phyloP scores from a whole-genome alignment of 2,888 invertebrate species.

The Melipona beecheii region DNA sequence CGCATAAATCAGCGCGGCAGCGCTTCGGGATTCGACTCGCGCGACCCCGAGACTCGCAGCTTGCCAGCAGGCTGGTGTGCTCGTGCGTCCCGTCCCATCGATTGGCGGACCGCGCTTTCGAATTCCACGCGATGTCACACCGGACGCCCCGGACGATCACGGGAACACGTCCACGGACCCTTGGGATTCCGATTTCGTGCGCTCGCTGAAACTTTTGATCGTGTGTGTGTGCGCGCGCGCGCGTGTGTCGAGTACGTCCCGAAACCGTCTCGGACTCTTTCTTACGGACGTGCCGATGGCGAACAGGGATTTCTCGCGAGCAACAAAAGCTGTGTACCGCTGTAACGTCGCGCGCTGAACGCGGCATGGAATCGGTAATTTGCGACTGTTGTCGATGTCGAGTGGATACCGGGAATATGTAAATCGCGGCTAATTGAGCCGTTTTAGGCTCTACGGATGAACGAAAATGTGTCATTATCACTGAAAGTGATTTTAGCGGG shows the following conservation, averaged over 20 bases:
- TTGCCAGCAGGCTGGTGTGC: constrained; percentile 1
- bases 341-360: background rate
- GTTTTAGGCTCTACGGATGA: too few relatives aligned
- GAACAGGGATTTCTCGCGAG: background rate
- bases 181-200: constrained; percentile 54
- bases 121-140: constrained; percentile 46
- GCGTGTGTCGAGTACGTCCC: constrained; percentile 8
- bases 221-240: background rate
- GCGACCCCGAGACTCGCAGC: constrained; percentile 50
- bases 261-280: background rate
- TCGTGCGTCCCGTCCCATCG: constrained; percentile 17
- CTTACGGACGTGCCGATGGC: background rate
- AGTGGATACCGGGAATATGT: background rate
- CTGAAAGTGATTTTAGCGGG: too few relatives aligned
- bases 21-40: constrained; percentile 61
- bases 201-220: constrained; percentile 13
- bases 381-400: background rate
- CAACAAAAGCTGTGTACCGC: background rate
- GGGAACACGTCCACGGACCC: constrained; percentile 19
- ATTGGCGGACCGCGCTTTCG: constrained; percentile 37
- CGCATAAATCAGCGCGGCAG: constrained; percentile 68
- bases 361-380: background rate
- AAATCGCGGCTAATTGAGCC: background rate
- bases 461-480: too few relatives aligned
- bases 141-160: constrained; percentile 18